These are phyloP conservation scores for Clanis bilineata DNA, from an alignment of 2,888 invertebrate species.

Conservation along the genomic window DNA sequence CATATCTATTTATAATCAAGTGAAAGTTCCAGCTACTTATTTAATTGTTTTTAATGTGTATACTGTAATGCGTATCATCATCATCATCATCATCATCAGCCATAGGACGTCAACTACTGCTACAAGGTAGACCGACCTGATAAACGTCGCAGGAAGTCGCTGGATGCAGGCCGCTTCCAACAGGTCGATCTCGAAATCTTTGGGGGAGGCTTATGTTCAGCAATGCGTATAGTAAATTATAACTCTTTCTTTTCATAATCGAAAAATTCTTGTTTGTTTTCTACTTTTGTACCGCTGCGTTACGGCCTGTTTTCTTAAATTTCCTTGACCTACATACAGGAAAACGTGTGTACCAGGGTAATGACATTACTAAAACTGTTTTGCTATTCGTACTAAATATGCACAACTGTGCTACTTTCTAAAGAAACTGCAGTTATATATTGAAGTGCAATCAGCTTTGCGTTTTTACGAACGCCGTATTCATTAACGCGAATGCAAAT, in stretches of 20 bases:
- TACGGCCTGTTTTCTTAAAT: slow-evolving; percentile 17
- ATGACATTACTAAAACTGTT: slow-evolving; percentile 1
- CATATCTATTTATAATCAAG: neutral
- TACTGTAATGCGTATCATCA: neutral
- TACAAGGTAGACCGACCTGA: too few relatives aligned
- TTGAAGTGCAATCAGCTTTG: slow-evolving; percentile 28
- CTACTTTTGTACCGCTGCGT: slow-evolving; percentile 19
- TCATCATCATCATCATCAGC: too few relatives aligned
- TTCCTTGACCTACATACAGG: slow-evolving; percentile 19
- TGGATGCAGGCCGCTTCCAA: too few relatives aligned
- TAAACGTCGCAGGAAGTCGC: too few relatives aligned
- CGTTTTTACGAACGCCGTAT: slow-evolving; percentile 31
- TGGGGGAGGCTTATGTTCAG: too few relatives aligned
- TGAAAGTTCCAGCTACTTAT: neutral
- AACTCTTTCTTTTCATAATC: neutral
- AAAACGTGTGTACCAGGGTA: neutral
- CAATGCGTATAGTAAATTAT: too few relatives aligned
- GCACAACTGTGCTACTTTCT: neutral
- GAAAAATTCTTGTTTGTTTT: slow-evolving; percentile 7
- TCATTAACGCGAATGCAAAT: slow-evolving; percentile 49
- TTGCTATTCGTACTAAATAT: neutral
- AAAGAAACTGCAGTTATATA: slow-evolving; percentile 8
- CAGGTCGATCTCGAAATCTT: too few relatives aligned
- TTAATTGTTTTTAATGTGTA: neutral
- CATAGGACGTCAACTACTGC: too few relatives aligned